Evolutionary conservation across 2,888 invertebrate genomes (phyloP).

Genomic region (Stictocephala bisonia): DNA sequence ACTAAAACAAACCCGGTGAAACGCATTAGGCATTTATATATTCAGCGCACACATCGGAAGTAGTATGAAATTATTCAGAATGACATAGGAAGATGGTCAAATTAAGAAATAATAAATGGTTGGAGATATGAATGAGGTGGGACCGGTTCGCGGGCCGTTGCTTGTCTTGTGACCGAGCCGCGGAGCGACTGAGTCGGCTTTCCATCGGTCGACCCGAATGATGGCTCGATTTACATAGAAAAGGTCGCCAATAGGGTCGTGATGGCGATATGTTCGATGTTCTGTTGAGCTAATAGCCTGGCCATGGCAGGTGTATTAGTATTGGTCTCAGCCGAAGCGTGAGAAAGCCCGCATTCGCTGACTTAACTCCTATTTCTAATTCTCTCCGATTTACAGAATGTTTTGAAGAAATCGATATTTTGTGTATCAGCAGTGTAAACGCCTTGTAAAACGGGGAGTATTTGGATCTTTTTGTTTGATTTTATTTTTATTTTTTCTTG

Average conservation of each 20-base stretch:
- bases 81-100: slow-evolving; percentile 27
- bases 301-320: background rate
- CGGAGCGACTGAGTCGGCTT: background rate
- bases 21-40: slow-evolving; percentile 21
- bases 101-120: slow-evolving; percentile 37
- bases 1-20: slow-evolving; percentile 3
- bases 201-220: too few relatives aligned
- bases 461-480: too few relatives aligned
- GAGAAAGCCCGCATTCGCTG: too few relatives aligned
- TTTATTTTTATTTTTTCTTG: too few relatives aligned
- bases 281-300: background rate
- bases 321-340: too few relatives aligned
- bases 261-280: background rate
- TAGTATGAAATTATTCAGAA: slow-evolving; percentile 10
- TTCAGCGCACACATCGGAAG: slow-evolving; percentile 24
- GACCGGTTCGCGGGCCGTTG: slow-evolving; percentile 4
- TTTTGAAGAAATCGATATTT: too few relatives aligned
- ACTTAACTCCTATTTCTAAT: too few relatives aligned
- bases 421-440: too few relatives aligned
- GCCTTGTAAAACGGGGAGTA: too few relatives aligned
- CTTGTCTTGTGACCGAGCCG: background rate
- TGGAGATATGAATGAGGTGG: slow-evolving; percentile 7
- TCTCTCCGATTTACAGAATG: too few relatives aligned
- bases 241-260: slow-evolving; percentile 17
- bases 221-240: slow-evolving; percentile 28